phyloP scores from a whole-genome alignment of 2,797 vertebrate genomes.

The Urocyon cinereoargenteus region DNA sequence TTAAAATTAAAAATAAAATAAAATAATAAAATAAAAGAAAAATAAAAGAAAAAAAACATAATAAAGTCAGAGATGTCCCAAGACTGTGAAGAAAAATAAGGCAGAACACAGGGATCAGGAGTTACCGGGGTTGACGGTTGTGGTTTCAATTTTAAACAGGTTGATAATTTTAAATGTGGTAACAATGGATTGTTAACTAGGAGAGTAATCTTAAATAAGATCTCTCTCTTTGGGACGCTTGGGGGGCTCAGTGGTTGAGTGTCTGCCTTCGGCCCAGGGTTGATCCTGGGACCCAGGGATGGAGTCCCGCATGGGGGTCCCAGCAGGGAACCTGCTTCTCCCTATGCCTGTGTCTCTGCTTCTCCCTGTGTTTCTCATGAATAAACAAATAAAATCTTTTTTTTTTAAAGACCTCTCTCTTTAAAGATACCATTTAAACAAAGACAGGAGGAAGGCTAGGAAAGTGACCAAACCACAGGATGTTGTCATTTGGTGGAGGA shows the following conservation, averaged over 20 bases:
- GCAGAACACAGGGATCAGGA: neutral
- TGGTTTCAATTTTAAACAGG: neutral
- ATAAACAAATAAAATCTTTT: too few relatives aligned
- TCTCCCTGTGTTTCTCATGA: too few relatives aligned
- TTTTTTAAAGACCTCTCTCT: neutral
- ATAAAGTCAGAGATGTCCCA: neutral
- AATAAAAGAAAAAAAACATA: neutral
- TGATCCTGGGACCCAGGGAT: too few relatives aligned
- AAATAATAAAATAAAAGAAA: too few relatives aligned
- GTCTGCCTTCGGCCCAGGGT: too few relatives aligned
- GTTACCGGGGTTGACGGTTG: neutral
- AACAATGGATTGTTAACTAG: neutral
- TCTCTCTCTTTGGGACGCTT: too few relatives aligned
- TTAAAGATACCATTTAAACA: neutral
- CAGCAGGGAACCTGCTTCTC: too few relatives aligned
- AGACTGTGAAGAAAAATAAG: neutral
- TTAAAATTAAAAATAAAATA: too few relatives aligned
- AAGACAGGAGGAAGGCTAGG: neutral
- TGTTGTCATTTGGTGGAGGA: neutral
- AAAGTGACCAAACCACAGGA: neutral
- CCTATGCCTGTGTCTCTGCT: too few relatives aligned
- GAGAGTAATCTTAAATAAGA: too few relatives aligned
- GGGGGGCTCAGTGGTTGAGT: too few relatives aligned
- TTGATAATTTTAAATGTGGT: neutral
- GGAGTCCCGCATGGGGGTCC: too few relatives aligned